phyloP scores from a whole-genome alignment of 2,797 vertebrate genomes.

The Pteropus rufus region DNA sequence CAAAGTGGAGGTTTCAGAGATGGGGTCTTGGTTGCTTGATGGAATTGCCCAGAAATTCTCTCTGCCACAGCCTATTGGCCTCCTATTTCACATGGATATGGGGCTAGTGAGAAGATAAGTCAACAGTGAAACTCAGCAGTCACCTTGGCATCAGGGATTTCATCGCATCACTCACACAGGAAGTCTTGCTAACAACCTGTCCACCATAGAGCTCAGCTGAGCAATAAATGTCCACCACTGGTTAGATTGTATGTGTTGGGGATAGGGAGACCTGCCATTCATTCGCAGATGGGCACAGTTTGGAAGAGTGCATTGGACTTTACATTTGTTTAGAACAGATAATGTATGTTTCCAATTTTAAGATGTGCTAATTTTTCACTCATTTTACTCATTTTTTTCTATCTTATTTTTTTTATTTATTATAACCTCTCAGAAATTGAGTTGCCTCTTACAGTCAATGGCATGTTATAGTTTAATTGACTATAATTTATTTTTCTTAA shows the following conservation, averaged over 20 bases:
- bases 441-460: background rate
- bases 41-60: background rate
- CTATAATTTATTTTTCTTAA: background rate
- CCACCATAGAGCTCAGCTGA: background rate
- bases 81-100: background rate
- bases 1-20: background rate
- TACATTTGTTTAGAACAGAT: background rate
- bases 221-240: background rate
- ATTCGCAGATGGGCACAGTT: background rate
- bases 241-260: background rate
- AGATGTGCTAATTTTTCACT: background rate
- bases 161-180: background rate
- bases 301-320: background rate
- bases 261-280: background rate
- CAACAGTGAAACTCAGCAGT: background rate
- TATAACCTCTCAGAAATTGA: background rate
- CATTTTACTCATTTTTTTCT: background rate
- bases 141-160: background rate
- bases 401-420: background rate
- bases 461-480: background rate
- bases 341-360: background rate
- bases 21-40: background rate
- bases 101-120: background rate
- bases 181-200: background rate
- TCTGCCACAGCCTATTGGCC: background rate